Conservation (phyloP, 2,113 vertebrate species). For the Actenoides hombroni region DNA sequence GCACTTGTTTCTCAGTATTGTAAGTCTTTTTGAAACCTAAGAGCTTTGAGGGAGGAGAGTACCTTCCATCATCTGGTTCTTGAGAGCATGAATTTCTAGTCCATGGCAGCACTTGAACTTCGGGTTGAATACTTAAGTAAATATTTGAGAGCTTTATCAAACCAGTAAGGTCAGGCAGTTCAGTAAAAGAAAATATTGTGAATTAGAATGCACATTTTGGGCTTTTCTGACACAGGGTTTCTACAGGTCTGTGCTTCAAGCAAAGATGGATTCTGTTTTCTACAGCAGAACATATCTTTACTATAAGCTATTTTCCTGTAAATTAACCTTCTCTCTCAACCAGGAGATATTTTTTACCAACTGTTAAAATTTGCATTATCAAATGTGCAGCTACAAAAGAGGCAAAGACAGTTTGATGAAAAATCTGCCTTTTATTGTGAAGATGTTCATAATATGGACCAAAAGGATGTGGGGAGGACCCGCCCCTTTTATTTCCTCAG, state of each 20-base stretch:
- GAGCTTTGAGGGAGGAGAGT: not conserved
- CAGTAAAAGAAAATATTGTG: not conserved
- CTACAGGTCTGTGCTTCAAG: not conserved
- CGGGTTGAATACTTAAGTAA: not conserved
- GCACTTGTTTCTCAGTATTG: not conserved
- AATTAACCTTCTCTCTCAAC: not conserved
- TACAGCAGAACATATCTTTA: fast-evolving
- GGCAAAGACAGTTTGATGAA: not conserved
- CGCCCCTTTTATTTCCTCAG: not conserved
- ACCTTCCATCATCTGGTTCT: not conserved
- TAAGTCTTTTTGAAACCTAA: not conserved
- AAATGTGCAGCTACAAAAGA: not conserved
- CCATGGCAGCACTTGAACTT: not conserved
- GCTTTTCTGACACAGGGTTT: not conserved
- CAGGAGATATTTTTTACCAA: not conserved
- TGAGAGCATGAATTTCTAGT: not conserved
- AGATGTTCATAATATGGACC: not conserved
- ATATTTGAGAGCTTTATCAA: not conserved
- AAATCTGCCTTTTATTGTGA: not conserved
- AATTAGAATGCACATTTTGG: not conserved
- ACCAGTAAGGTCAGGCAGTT: not conserved
- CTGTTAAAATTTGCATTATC: not conserved
- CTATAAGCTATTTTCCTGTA: not conserved
- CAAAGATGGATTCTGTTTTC: not conserved
- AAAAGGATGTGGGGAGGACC: not conserved